Base-by-base conservation (phyloP, 2,888 invertebrate genomes). In the Drymonia ruficornis region DNA sequence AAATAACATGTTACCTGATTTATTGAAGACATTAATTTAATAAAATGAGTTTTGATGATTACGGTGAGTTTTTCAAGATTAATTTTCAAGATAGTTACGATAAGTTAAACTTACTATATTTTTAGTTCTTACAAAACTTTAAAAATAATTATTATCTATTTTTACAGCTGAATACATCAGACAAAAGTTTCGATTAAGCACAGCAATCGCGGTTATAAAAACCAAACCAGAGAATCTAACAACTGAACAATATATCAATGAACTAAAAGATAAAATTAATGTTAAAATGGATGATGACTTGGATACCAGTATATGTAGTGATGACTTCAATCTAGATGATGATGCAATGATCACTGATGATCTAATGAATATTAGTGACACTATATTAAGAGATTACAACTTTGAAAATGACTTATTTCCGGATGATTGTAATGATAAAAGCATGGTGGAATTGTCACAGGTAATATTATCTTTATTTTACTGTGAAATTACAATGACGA, bases 21-120 rank as follows among this genome's bases (percentile, higher is more conserved):
- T 45, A 28, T 19, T 6, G 6, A 29, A 29, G 15, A 29, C 11
- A 46, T 29, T 5, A 43, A 48, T 38, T 47, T 45, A 55, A 59
- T 38, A 78, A 66, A 59, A 87, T 86, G 87, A 79, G 69, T 78
- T 78, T 72, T 57, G 75, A 82, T 47, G 74, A 80, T 56, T 87
- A 82, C 65, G 84, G 87, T 87, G 67, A 81, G 83, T 54, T 12
- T 7, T 23, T 50, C 7, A 59, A 52, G 2, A 40, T 43, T n/a
- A 58, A 42, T n/a, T 31, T 47, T 38, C 7, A 38, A 15, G n/a
- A 38, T n/a, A 4, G 34, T 23, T 31, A 11, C 11, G 3, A 31
- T 3, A 11, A 31, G 2, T 11, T 9, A n/a, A n/a, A n/a, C n/a
- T n/a, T n/a, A n/a, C n/a, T n/a, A n/a, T n/a, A n/a, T n/a, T n/a